A percentile compares a stretch with the other conserved stretches of the same genome.
phyloP scores from a whole-genome alignment of 2,888 invertebrate species.

The Tiphia femorata region DNA sequence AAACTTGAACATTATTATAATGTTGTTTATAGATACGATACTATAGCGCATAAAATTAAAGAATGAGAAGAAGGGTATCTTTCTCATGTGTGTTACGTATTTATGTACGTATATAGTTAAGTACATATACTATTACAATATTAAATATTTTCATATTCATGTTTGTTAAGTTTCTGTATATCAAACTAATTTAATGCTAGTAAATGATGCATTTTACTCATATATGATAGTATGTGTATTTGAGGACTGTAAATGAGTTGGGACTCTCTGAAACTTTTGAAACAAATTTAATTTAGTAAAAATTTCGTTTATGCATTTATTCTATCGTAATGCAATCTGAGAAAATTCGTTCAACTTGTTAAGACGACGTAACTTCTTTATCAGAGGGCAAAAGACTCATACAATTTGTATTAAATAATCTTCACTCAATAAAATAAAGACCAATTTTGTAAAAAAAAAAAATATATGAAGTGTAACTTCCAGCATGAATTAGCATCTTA shows the following conservation, averaged over 20 bases:
- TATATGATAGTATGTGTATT: constrained; percentile 9
- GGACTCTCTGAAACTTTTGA: constrained; percentile 6
- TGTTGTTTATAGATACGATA: constrained; percentile 20
- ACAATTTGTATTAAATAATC: constrained; percentile 27
- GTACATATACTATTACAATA: constrained; percentile 2
- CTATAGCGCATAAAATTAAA: constrained; percentile 9
- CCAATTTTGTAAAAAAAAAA: constrained; percentile 13
- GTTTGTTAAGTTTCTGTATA: constrained; percentile 40
- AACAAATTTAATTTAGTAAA: constrained; percentile 3
- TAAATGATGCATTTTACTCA: constrained; percentile 5
- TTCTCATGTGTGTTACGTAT: constrained; percentile 14
- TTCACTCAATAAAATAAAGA: constrained; percentile 20
- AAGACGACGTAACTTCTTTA: constrained; percentile 7
- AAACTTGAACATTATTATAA: constrained; percentile 25
- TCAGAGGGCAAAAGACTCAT: no score
- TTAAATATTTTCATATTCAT: constrained; percentile 28
- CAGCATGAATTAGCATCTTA: constrained; percentile 21
- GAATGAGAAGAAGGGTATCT: constrained; percentile 15
- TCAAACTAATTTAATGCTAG: constrained; percentile 16
- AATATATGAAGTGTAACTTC: constrained; percentile 14
- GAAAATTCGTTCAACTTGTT: constrained; percentile 17
- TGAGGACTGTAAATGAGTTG: no score
- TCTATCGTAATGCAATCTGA: constrained; percentile 6
- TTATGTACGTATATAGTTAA: constrained; percentile 22
- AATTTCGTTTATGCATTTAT: constrained; percentile 15